These are phyloP conservation scores for Gadopsis bispinosus DNA, from an alignment of 2,797 vertebrate genomes.

Conservation along the genomic window DNA sequence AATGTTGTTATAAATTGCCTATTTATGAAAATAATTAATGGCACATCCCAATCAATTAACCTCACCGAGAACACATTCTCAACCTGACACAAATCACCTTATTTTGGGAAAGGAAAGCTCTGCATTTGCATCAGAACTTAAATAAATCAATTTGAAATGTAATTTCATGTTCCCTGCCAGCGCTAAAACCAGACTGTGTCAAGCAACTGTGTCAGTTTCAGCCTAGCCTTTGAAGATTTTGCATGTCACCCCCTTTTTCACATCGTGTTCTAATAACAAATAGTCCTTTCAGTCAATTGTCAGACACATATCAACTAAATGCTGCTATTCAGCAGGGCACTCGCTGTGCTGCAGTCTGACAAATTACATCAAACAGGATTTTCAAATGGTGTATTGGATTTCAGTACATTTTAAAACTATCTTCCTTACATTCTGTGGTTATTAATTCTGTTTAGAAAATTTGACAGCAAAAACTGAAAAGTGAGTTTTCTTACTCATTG, in stretches of 20 bases:
- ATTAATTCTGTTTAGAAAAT: not conserved
- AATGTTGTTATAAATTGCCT: slow-evolving; percentile 31
- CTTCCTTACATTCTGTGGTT: not conserved
- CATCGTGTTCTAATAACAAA: slow-evolving; percentile 42
- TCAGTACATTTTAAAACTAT: slow-evolving; percentile 35
- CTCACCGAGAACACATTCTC: slow-evolving; percentile 16
- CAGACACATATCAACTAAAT: slow-evolving; percentile 57
- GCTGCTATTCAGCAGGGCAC: slow-evolving; percentile 42
- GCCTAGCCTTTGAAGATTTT: slow-evolving; percentile 48
- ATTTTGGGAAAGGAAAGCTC: slow-evolving; percentile 33
- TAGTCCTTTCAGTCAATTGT: slow-evolving; percentile 51
- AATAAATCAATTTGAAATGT: slow-evolving; percentile 28
- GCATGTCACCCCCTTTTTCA: slow-evolving; percentile 48
- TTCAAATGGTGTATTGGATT: slow-evolving; percentile 25
- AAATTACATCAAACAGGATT: slow-evolving; percentile 55
- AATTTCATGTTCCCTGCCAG: slow-evolving; percentile 20
- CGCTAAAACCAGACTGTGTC: slow-evolving; percentile 26
- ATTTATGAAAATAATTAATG: slow-evolving; percentile 37
- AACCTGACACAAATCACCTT: slow-evolving; percentile 29
- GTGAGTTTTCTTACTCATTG: not conserved
- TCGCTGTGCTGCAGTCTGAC: slow-evolving; percentile 37
- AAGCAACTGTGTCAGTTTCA: slow-evolving; percentile 47
- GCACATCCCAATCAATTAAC: slow-evolving; percentile 38
- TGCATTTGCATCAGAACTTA: slow-evolving; percentile 20
- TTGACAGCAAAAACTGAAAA: not conserved